A percentile compares a stretch with the other conserved stretches of the same genome.
These are phyloP conservation scores for Pentamera pediparva DNA, from an alignment of 53 echinoderm and acorn worm species.

Conservation along the genomic window DNA sequence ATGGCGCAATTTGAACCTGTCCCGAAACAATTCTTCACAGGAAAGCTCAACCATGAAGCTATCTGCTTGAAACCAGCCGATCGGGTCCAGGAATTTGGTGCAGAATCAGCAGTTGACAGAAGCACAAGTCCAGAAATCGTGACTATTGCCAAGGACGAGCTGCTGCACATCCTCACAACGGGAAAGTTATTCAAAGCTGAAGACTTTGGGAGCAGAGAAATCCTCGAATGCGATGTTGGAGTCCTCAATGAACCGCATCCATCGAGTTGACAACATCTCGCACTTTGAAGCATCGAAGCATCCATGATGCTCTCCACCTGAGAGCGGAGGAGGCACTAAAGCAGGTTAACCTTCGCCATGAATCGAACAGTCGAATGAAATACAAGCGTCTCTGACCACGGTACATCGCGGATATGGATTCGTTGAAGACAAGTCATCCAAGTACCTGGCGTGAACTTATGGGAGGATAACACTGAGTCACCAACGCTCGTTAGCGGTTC, in stretches of 20 bases:
- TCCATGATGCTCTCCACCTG: constrained; percentile 33
- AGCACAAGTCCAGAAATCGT: constrained; percentile 28
- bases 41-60: too few species aligned
- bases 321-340: constrained; percentile 24
- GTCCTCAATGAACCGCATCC: constrained; percentile 51
- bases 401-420: constrained; percentile 51
- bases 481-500: constrained; percentile 10
- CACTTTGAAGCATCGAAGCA: constrained; percentile 42
- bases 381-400: constrained; percentile 53
- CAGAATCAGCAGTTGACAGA: constrained; percentile 5
- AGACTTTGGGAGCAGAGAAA: constrained; percentile 27
- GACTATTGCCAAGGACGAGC: constrained; percentile 24
- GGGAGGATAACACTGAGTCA: too few species aligned
- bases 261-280: constrained; percentile 35
- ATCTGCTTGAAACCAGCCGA: constrained; percentile 30
- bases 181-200: constrained; percentile 5
- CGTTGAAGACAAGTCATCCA: too few species aligned
- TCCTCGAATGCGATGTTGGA: constrained; percentile 44
- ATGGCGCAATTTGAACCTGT: too few species aligned
- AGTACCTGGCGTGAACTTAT: too few species aligned
- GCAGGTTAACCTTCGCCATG: constrained; percentile 26
- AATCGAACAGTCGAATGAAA: constrained; percentile 58
- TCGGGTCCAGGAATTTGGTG: constrained; percentile 27
- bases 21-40: too few species aligned
- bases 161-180: constrained; percentile 32